These are phyloP conservation scores for Stercorarius parasiticus DNA, from an alignment of 2,113 vertebrate genomes.

Conservation along the genomic window DNA sequence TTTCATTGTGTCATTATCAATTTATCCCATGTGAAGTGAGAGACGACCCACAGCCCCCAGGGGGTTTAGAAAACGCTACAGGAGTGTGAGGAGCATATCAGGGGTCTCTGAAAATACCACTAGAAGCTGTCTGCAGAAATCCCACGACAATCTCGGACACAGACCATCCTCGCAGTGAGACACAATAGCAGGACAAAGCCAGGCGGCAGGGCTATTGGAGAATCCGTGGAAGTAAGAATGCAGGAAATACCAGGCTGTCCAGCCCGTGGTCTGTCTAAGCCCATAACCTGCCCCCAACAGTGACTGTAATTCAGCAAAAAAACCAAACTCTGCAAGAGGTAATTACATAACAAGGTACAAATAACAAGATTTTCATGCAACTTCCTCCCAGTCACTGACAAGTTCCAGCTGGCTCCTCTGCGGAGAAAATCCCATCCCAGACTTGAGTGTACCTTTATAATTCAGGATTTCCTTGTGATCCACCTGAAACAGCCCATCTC, in stretches of 20 bases:
- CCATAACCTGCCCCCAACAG: constrained; percentile 26
- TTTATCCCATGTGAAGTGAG: constrained; percentile 24
- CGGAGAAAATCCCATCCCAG: not conserved
- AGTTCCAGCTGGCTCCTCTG: not conserved
- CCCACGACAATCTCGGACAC: not conserved
- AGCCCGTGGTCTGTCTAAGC: not conserved
- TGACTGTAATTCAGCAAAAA: constrained; percentile 1
- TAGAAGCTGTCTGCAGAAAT: constrained; percentile 7
- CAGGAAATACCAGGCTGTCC: constrained; percentile 23
- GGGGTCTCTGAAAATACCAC: not conserved
- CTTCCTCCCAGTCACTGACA: not conserved
- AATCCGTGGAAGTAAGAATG: not conserved
- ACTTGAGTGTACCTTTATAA: not conserved
- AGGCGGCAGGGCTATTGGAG: not conserved
- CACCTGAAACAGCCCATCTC: not conserved
- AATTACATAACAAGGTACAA: constrained; percentile 41
- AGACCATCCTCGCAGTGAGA: not conserved
- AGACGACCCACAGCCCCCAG: not conserved
- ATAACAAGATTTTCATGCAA: constrained; percentile 31
- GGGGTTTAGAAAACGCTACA: not conserved
- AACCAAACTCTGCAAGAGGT: not conserved
- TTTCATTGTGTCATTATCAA: constrained; percentile 39
- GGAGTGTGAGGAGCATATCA: not conserved
- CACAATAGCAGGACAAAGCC: not conserved
- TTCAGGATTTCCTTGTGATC: not conserved